Evolutionary conservation across 2,797 vertebrate genomes (phyloP).

Genomic region (Gorsachius magnificus): DNA sequence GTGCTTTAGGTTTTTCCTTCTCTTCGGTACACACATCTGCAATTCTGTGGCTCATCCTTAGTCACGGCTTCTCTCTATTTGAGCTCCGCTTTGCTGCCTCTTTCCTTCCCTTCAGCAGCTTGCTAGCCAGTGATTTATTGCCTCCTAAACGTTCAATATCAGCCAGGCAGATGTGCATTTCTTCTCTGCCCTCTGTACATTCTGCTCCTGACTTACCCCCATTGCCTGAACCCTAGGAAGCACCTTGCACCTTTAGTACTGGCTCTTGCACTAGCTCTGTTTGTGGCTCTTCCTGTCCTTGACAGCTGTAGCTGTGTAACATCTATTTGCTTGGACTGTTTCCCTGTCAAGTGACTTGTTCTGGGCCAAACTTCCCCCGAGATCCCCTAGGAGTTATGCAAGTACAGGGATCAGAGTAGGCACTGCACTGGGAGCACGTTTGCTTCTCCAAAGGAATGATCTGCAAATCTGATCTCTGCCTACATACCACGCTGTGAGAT

Average conservation of each 20-base stretch:
- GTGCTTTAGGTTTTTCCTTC: neutral
- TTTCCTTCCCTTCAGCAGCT: neutral
- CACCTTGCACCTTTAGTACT: neutral
- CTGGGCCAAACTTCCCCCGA: neutral
- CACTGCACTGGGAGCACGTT: neutral
- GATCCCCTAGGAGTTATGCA: neutral
- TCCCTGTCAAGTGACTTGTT: neutral
- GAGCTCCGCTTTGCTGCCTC: neutral
- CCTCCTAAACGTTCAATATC: neutral
- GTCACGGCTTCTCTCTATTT: neutral
- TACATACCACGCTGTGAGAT: neutral
- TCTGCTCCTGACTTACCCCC: neutral
- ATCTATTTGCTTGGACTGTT: neutral
- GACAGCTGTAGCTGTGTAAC: neutral
- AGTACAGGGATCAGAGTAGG: neutral
- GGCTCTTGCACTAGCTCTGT: neutral
- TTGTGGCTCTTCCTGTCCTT: neutral
- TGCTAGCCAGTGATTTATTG: neutral
- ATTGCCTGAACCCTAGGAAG: neutral
- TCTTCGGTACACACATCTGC: neutral
- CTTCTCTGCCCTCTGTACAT: neutral
- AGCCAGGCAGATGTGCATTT: neutral
- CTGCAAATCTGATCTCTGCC: neutral
- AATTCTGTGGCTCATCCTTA: neutral
- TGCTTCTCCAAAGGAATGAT: neutral